Evolutionary conservation across 2,888 invertebrate species (phyloP).

Genomic region (Geophilus truncorum): DNA sequence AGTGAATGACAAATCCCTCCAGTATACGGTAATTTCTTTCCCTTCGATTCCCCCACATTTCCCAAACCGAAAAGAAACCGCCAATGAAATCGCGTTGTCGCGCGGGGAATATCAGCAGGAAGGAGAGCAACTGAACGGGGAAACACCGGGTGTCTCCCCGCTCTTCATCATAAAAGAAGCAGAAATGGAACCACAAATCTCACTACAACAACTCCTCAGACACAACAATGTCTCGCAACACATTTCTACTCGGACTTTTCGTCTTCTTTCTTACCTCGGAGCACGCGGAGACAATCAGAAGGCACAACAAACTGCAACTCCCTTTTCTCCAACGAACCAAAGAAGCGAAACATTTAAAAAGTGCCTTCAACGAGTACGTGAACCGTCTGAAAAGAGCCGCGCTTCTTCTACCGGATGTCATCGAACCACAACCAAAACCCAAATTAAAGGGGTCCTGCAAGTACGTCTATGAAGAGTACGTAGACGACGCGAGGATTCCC

Average conservation of each 20-base stretch:
- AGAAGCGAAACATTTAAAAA: not conserved
- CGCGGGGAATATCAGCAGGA: not conserved
- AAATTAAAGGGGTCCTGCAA: not conserved
- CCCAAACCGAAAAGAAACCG: not conserved
- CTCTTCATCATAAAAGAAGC: not conserved
- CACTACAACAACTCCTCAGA: not conserved
- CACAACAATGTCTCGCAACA: not conserved
- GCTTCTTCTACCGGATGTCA: not conserved
- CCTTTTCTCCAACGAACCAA: not conserved
- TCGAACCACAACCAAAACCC: not conserved
- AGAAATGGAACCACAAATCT: too few species aligned
- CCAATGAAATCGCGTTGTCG: not conserved
- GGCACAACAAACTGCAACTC: not conserved
- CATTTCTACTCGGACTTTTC: not conserved
- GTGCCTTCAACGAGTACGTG: not conserved
- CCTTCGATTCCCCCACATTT: not conserved
- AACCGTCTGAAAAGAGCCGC: not conserved
- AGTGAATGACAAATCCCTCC: not conserved
- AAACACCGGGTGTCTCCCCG: not conserved
- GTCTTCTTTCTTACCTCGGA: not conserved
- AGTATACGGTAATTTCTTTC: not conserved
- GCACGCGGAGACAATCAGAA: not conserved
- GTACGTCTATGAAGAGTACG: not conserved
- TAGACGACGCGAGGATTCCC: not conserved
- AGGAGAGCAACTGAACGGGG: not conserved